Conservation (phyloP, 2,797 vertebrate genomes). For the Crypturellus tataupa region DNA sequence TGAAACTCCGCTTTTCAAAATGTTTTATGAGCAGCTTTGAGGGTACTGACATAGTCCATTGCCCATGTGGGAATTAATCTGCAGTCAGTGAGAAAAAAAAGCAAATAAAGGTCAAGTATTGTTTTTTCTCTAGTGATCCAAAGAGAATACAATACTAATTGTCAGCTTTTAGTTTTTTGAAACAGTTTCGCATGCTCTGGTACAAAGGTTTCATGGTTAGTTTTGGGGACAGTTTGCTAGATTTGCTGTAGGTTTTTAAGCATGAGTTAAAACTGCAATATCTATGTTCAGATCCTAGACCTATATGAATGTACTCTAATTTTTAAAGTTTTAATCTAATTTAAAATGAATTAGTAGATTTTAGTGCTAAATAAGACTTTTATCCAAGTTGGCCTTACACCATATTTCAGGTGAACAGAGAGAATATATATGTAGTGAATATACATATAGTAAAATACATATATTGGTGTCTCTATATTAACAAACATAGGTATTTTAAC, state of each 20-base stretch:
- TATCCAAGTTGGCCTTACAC: background rate
- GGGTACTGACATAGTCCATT: constrained; percentile 23
- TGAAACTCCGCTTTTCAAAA: constrained; percentile 45
- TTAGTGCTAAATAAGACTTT: background rate
- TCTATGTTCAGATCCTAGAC: background rate
- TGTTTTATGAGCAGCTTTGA: constrained; percentile 28
- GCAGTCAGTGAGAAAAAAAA: background rate
- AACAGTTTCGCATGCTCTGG: background rate
- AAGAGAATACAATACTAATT: constrained; percentile 10
- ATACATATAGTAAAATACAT: background rate
- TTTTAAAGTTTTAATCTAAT: background rate
- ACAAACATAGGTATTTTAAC: background rate
- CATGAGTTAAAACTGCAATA: background rate
- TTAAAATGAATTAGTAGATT: background rate
- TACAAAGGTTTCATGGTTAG: background rate
- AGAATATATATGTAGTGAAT: background rate
- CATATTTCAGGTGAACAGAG: background rate
- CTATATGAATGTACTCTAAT: background rate
- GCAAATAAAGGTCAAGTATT: constrained; percentile 43
- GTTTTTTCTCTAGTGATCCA: background rate
- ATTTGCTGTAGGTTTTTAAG: background rate
- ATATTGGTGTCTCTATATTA: background rate
- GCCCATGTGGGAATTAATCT: background rate
- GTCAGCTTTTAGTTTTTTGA: constrained; percentile 14
- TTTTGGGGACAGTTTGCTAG: background rate